phyloP scores from a whole-genome alignment of 2,797 vertebrate species.

The Lemur catta region DNA sequence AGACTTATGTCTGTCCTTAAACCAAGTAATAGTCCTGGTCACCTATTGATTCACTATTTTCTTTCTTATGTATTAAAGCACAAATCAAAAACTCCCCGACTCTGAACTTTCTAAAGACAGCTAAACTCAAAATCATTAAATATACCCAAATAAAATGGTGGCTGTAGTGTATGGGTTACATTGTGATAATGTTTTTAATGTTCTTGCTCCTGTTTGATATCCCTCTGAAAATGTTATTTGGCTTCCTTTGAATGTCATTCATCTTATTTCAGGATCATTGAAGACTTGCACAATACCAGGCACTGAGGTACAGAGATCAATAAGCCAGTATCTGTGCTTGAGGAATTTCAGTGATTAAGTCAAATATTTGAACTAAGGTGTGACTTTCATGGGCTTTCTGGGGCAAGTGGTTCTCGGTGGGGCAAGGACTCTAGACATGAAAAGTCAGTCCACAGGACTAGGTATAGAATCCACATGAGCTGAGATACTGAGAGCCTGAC shows the following conservation, averaged over 20 bases:
- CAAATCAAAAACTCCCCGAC: neutral
- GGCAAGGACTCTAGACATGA: neutral
- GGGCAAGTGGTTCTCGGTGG: neutral
- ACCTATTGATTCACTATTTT: neutral
- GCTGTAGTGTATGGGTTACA: neutral
- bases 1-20: neutral
- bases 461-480: neutral
- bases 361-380: neutral
- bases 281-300: neutral
- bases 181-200: neutral
- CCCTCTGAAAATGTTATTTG: neutral
- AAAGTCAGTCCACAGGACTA: neutral
- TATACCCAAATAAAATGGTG: neutral
- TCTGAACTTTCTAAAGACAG: neutral
- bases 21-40: neutral
- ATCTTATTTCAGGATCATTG: neutral
- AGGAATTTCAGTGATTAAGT: neutral
- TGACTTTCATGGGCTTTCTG: neutral
- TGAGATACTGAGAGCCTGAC: neutral
- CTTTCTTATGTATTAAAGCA: conserved; percentile 9
- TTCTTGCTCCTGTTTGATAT: neutral
- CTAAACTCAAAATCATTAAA: neutral
- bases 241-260: neutral
- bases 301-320: neutral
- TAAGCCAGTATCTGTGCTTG: neutral